These are phyloP conservation scores for Tokudaia tokunoshimensis DNA, from an alignment of 2,797 vertebrate genomes.

Conservation along the genomic window DNA sequence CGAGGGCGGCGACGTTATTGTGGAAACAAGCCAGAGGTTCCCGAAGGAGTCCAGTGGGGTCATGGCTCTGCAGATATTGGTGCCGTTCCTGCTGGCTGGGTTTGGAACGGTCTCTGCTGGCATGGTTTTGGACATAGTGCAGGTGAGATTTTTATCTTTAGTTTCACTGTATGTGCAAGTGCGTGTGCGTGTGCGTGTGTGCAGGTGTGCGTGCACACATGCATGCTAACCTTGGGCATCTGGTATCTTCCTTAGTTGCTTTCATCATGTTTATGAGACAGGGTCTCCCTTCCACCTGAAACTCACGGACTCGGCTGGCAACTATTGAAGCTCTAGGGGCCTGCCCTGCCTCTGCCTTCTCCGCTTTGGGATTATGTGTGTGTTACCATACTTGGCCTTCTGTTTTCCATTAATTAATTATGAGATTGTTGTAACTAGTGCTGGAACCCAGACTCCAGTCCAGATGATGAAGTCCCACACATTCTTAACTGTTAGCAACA, in stretches of 20 bases:
- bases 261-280: background rate
- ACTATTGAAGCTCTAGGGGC: background rate
- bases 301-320: background rate
- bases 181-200: too few relatives aligned
- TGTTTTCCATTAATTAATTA: too few relatives aligned
- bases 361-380: background rate
- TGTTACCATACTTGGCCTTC: background rate
- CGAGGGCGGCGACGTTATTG: conserved; percentile 88
- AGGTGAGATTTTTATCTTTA: conserved; percentile 89
- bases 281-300: background rate
- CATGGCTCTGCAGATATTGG: conserved; percentile 96
- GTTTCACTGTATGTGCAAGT: background rate
- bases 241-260: background rate
- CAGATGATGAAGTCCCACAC: background rate
- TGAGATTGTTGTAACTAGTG: background rate
- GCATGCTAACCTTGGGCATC: background rate
- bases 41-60: conserved; percentile 95
- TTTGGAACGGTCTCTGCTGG: conserved; percentile 98
- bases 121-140: conserved; percentile 98
- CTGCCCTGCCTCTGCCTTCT: background rate
- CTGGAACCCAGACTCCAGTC: conserved; percentile 25
- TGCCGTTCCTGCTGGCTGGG: conserved; percentile 96
- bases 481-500: background rate
- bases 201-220: too few relatives aligned
- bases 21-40: conserved; percentile 88